Evolutionary conservation across 2,113 vertebrate genomes (phyloP).

Genomic region (Cervus canadensis): DNA sequence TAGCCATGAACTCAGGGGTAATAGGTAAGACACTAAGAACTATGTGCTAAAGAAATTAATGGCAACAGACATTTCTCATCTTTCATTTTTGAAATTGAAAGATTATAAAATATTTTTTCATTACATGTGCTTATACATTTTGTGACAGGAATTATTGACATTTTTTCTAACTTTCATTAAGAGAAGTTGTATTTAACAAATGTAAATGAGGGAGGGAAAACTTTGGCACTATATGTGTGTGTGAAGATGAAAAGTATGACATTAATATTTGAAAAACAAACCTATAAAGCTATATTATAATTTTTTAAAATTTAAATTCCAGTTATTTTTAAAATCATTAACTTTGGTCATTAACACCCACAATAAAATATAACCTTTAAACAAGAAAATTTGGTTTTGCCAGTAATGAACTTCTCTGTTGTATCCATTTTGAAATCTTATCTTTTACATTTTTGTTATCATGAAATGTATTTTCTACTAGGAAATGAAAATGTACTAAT

Average conservation of each 20-base stretch:
- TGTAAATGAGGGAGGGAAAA: not conserved
- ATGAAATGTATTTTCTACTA: not conserved
- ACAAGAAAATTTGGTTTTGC: not conserved
- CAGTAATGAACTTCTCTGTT: not conserved
- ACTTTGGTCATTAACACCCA: not conserved
- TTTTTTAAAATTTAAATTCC: not conserved
- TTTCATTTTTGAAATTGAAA: not conserved
- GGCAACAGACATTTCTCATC: not conserved
- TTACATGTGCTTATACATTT: not conserved
- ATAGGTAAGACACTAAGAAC: not conserved
- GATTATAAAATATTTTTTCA: not conserved
- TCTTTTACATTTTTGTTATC: not conserved
- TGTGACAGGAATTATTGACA: not conserved
- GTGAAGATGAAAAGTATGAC: not conserved
- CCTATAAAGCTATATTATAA: not conserved
- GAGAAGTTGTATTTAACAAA: not conserved
- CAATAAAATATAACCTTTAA: not conserved
- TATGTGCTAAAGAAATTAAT: not conserved
- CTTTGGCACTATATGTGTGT: not conserved
- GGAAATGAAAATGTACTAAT: not conserved
- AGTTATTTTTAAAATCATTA: slow-evolving; percentile 29
- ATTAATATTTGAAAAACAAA: not conserved
- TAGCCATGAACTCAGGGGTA: not conserved
- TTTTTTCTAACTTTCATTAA: not conserved
- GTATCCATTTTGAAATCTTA: not conserved